phyloP scores from a whole-genome alignment of 2,113 vertebrate species.

The Nansenia antarctica region DNA sequence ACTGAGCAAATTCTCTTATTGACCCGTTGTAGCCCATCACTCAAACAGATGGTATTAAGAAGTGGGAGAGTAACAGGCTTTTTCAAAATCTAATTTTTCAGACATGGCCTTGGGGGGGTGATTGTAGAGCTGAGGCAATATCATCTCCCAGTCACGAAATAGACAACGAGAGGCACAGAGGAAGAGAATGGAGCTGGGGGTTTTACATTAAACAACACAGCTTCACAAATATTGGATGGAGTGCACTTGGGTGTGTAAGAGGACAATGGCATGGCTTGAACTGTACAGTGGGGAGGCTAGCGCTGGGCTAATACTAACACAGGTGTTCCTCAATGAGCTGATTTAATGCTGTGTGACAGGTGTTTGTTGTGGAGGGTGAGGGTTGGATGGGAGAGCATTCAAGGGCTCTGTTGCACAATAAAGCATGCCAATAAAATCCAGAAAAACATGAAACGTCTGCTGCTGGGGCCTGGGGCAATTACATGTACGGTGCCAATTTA shows the following conservation, averaged over 20 bases:
- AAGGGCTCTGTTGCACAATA: slow-evolving; percentile 1
- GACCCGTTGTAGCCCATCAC: not conserved
- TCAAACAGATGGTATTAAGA: not conserved
- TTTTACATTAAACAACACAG: not conserved
- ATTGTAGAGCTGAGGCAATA: slow-evolving; percentile 1
- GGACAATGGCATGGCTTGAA: not conserved
- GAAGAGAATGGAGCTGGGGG: not conserved
- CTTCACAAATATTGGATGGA: slow-evolving; percentile 9
- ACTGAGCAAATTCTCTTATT: not conserved
- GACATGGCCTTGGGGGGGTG: not conserved
- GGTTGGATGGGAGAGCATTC: not conserved
- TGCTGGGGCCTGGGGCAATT: slow-evolving; percentile 1
- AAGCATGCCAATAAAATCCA: slow-evolving; percentile 11
- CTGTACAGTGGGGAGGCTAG: not conserved
- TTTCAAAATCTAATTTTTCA: slow-evolving; percentile 6
- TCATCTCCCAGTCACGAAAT: not conserved
- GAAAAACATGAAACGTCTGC: slow-evolving; percentile 5
- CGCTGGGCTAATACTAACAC: not conserved
- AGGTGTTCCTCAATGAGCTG: slow-evolving; percentile 5
- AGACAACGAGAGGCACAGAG: not conserved
- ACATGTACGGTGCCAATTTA: not conserved
- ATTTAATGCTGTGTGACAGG: not conserved
- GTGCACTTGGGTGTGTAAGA: not conserved
- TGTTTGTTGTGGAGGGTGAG: not conserved
- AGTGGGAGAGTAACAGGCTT: not conserved